A percentile compares a stretch with the other conserved stretches of the same genome.
Conservation (phyloP, 2,797 vertebrate species). For the Oreochromis mossambicus region DNA sequence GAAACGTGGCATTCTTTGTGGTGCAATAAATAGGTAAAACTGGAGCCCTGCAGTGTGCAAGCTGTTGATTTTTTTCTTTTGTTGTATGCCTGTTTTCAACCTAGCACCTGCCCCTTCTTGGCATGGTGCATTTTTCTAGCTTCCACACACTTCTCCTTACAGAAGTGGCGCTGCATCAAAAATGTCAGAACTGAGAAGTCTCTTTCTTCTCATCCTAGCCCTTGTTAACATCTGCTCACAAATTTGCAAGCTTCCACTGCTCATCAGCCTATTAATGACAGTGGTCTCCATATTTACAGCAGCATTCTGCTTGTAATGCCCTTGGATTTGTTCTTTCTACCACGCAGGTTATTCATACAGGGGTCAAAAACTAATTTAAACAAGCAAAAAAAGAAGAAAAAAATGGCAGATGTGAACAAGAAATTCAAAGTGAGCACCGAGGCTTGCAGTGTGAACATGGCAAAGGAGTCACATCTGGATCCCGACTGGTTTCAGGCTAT, state of each 20-base stretch:
- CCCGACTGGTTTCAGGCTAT: slow-evolving; percentile 19
- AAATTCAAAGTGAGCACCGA: neutral
- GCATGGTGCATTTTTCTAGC: neutral
- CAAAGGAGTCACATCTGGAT: neutral
- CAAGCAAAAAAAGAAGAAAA: neutral
- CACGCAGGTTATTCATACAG: neutral
- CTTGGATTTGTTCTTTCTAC: neutral
- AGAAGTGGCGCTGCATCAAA: neutral
- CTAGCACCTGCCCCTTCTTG: neutral
- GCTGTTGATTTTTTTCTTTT: neutral
- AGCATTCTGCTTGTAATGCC: neutral
- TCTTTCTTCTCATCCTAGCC: neutral
- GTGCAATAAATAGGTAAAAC: neutral
- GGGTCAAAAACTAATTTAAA: neutral
- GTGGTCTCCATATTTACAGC: neutral
- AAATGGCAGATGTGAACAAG: neutral
- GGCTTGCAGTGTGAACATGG: neutral
- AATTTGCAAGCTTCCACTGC: neutral
- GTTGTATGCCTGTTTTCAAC: neutral
- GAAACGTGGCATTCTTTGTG: neutral
- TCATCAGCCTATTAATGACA: neutral
- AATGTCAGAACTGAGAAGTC: neutral
- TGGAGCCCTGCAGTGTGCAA: neutral
- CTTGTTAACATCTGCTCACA: neutral
- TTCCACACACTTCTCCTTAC: neutral